Evolutionary conservation across 2,797 vertebrate species (phyloP).

Genomic region (Echiichthys vipera): DNA sequence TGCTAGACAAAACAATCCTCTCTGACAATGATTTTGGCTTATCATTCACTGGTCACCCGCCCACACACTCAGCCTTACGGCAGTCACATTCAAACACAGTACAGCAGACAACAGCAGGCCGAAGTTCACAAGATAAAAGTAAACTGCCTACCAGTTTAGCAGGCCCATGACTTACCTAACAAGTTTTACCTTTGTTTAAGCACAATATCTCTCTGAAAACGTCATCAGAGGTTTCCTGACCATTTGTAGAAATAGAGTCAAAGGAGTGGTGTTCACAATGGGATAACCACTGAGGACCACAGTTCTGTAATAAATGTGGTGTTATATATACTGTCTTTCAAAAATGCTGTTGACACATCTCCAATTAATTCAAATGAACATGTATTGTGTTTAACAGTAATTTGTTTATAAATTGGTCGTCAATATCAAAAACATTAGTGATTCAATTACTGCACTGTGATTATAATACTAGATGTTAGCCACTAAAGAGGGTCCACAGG

Average conservation of each 20-base stretch:
- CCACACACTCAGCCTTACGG: neutral
- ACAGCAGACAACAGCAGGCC: neutral
- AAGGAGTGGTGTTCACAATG: neutral
- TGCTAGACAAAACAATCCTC: slow-evolving; percentile 7
- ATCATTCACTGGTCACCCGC: slow-evolving; percentile 3
- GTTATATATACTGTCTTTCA: too few species aligned
- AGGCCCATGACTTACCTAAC: slow-evolving; percentile 11
- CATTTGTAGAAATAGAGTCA: neutral
- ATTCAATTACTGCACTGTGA: neutral
- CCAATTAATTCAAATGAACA: too few species aligned
- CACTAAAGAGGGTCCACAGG: neutral
- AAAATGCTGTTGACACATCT: too few species aligned
- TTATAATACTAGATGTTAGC: neutral
- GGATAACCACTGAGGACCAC: neutral
- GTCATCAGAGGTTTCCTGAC: neutral
- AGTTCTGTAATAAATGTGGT: neutral
- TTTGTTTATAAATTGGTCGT: neutral
- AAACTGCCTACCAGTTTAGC: slow-evolving; percentile 8
- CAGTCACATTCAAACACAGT: neutral
- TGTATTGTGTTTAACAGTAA: too few species aligned
- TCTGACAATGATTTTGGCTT: neutral
- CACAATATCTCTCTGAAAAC: neutral
- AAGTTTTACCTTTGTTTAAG: slow-evolving; percentile 10
- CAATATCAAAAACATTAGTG: neutral
- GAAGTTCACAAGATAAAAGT: slow-evolving; percentile 11